Evolutionary conservation across 2,888 invertebrate genomes (phyloP).

Genomic region (Drosophila mimetica): DNA sequence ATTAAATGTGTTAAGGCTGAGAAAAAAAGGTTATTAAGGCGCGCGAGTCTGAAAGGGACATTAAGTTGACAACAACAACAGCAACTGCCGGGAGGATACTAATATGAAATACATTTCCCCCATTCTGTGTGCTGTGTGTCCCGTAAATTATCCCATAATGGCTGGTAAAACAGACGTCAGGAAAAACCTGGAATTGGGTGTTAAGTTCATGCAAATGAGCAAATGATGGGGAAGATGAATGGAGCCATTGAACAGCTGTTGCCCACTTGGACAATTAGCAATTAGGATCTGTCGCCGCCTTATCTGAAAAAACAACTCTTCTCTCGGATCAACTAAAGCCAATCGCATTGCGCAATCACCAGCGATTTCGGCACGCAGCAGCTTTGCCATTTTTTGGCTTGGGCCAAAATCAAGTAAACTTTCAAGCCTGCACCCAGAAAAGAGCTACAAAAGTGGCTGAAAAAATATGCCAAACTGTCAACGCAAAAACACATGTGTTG

Average conservation of each 20-base stretch:
- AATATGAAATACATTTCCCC: slow-evolving; percentile 68
- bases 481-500: slow-evolving; percentile 35
- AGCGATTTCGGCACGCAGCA: slow-evolving; percentile 46
- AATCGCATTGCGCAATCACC: slow-evolving; percentile 6
- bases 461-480: slow-evolving; percentile 62
- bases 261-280: slow-evolving; percentile 23
- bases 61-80: slow-evolving; percentile 64
- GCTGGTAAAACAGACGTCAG: slow-evolving; percentile 34
- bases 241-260: slow-evolving; percentile 27
- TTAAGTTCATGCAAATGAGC: slow-evolving; percentile 64
- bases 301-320: neutral
- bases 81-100: slow-evolving; percentile 49
- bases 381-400: slow-evolving; percentile 29
- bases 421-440: slow-evolving; percentile 50
- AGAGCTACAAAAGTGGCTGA: slow-evolving; percentile 11
- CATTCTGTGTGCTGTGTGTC: slow-evolving; percentile 20
- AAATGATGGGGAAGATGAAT: slow-evolving; percentile 43
- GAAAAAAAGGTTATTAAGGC: slow-evolving; percentile 49
- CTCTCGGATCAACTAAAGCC: neutral
- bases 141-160: slow-evolving; percentile 69
- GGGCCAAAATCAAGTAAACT: slow-evolving; percentile 57
- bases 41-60: slow-evolving; percentile 51
- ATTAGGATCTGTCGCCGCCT: slow-evolving; percentile 19
- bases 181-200: slow-evolving; percentile 49
- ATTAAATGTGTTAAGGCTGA: slow-evolving; percentile 75